These are phyloP conservation scores for Echinops telfairi DNA, from an alignment of 2,113 vertebrate genomes.

Conservation along the genomic window DNA sequence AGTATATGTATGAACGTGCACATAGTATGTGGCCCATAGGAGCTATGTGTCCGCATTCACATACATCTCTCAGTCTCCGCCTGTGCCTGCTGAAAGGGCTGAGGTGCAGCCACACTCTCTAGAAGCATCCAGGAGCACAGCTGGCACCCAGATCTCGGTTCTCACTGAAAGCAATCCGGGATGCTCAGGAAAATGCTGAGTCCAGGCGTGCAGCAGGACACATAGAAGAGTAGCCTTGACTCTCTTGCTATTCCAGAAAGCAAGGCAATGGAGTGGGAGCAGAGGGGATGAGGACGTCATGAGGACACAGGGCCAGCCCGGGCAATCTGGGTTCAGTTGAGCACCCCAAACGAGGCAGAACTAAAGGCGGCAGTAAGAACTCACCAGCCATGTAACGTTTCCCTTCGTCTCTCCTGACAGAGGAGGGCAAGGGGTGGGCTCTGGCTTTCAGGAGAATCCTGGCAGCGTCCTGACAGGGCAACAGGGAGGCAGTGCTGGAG, in stretches of 20 bases:
- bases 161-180: background rate
- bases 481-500: background rate
- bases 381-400: background rate
- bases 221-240: background rate
- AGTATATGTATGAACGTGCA: too few species aligned
- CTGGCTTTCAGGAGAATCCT: background rate
- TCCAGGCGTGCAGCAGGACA: background rate
- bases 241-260: background rate
- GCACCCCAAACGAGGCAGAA: background rate
- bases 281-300: too few species aligned
- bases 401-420: background rate
- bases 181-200: background rate
- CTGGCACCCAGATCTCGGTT: background rate
- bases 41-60: too few species aligned
- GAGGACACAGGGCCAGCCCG: too few species aligned
- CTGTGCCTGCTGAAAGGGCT: too few species aligned
- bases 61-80: too few species aligned
- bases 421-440: background rate
- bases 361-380: background rate
- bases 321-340: too few species aligned
- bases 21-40: too few species aligned
- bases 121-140: background rate
- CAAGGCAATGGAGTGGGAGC: too few species aligned
- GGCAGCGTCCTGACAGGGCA: background rate
- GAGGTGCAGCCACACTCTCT: too few species aligned